Percentiles rank a stretch among this genome's conserved stretches.
Conservation (phyloP, 37 sponge, comb jelly and placozoan species). For the Geodia barretti region DNA sequence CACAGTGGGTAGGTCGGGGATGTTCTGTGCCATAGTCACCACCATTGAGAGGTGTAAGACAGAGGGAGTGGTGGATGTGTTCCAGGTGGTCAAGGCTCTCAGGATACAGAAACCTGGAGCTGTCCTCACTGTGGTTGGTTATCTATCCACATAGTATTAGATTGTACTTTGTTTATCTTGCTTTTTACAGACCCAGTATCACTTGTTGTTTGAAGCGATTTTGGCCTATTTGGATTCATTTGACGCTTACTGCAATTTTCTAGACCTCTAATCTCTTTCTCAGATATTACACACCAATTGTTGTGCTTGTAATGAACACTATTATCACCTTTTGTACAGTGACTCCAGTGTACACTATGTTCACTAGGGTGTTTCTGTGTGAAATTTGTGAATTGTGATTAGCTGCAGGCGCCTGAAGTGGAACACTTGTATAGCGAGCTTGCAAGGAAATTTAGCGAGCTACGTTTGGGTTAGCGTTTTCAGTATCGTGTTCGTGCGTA, state of each 20-base stretch:
- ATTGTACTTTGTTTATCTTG: not conserved
- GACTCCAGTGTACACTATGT: no score
- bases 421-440: no score
- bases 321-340: no score
- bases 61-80: constrained; percentile 61
- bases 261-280: no score
- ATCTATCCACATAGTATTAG: not conserved
- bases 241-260: not conserved
- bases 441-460: no score
- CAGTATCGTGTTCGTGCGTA: no score
- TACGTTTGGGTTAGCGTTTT: no score
- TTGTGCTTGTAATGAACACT: no score
- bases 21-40: constrained; percentile 38
- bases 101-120: constrained; percentile 38
- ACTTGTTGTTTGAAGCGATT: not conserved
- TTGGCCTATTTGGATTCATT: constrained; percentile 3
- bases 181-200: not conserved
- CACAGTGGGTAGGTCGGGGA: constrained; percentile 42
- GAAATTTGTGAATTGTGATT: no score
- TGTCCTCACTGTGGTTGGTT: constrained; percentile 36
- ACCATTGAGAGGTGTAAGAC: constrained; percentile 43
- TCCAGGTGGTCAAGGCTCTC: constrained; percentile 39
- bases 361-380: no score
- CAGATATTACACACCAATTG: no score
- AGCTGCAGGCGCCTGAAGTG: no score